A percentile compares a stretch with the other conserved stretches of the same genome.
Conservation (phyloP, 2,113 vertebrate species). For the Herpetotheres cachinnans region DNA sequence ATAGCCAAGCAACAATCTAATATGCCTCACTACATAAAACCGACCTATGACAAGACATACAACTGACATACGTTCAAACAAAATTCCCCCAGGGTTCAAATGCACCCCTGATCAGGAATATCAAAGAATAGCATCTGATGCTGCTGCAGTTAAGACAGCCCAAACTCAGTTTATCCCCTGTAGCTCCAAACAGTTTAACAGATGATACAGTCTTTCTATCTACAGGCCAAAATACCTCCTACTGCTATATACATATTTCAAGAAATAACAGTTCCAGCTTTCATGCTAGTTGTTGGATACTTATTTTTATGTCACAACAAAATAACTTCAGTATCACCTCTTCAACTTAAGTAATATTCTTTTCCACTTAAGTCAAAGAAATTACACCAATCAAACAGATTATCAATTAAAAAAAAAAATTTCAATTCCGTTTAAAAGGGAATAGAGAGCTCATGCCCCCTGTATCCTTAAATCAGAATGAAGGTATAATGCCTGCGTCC, state of each 20-base stretch:
- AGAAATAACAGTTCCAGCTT: not conserved
- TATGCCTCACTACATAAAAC: not conserved
- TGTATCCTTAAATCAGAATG: not conserved
- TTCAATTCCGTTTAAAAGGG: not conserved
- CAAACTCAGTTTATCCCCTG: not conserved
- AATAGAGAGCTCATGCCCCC: not conserved
- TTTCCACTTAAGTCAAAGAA: not conserved
- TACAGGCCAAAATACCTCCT: not conserved
- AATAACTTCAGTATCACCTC: not conserved
- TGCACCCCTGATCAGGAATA: not conserved
- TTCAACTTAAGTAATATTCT: not conserved
- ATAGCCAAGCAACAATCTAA: not conserved
- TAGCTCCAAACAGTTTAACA: not conserved
- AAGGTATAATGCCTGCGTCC: not conserved
- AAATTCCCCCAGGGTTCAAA: not conserved
- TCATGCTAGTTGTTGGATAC: not conserved
- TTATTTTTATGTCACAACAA: not conserved
- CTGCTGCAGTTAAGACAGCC: not conserved
- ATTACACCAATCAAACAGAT: not conserved
- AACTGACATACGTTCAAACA: not conserved
- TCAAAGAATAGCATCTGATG: not conserved
- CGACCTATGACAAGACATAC: not conserved
- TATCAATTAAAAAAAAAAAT: not conserved
- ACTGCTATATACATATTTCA: not conserved
- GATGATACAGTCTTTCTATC: not conserved